A percentile compares a stretch with the other conserved stretches of the same genome.
These are phyloP conservation scores for Tympanoctomys barrerae DNA, from an alignment of 2,797 vertebrate genomes.

Conservation along the genomic window DNA sequence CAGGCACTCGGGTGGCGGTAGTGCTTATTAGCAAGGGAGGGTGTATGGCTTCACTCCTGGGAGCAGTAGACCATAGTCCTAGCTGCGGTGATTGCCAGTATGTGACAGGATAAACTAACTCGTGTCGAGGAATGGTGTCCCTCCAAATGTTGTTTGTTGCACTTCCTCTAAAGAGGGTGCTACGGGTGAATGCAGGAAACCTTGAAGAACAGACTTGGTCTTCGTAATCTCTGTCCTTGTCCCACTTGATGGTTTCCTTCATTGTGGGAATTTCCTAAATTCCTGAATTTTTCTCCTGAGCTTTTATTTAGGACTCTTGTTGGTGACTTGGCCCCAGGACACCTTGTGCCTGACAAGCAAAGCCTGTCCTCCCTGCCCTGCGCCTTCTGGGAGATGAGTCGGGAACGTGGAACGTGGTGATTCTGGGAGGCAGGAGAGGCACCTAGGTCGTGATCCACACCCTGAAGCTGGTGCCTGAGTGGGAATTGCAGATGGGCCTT, in stretches of 20 bases:
- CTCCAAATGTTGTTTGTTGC: neutral
- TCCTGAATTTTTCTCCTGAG: neutral
- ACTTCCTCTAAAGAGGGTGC: neutral
- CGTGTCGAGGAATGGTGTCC: fast-evolving
- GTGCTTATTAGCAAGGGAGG: neutral
- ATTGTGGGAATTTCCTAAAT: neutral
- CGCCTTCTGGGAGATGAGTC: neutral
- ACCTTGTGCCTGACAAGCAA: fast-evolving
- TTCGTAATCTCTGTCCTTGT: fast-evolving
- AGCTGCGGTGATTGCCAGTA: fast-evolving
- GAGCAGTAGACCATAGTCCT: neutral
- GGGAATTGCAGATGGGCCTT: too few relatives aligned
- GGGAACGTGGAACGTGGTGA: too few relatives aligned
- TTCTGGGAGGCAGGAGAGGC: neutral
- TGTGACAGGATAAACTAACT: neutral
- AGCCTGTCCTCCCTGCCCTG: neutral
- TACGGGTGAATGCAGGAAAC: neutral
- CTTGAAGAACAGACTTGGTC: neutral
- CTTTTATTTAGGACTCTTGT: neutral
- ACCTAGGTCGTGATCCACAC: fast-evolving
- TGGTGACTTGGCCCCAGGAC: neutral
- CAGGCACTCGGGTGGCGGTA: too few relatives aligned
- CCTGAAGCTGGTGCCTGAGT: neutral
- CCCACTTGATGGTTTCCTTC: too few relatives aligned
- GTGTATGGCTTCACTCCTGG: neutral